Conservation (phyloP, 2,888 invertebrate genomes). For the Agapostemon virescens region DNA sequence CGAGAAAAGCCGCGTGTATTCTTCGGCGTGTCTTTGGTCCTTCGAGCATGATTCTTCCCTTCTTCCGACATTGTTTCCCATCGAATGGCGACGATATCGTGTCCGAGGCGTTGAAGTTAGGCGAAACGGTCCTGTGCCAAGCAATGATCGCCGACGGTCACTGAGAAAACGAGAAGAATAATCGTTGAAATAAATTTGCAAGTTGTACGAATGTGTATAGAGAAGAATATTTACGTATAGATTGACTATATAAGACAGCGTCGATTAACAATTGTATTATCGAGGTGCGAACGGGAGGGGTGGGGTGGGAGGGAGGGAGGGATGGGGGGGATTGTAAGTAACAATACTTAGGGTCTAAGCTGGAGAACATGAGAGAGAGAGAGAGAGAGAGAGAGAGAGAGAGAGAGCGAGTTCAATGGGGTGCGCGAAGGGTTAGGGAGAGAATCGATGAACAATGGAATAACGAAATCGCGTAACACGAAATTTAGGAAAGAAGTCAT, state of each 20-base stretch:
- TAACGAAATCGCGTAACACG: slow-evolving; percentile 30
- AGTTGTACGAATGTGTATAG: slow-evolving; percentile 59
- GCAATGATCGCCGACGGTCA: neutral
- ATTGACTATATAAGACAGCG: slow-evolving; percentile 42
- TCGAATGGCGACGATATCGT: neutral
- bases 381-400: slow-evolving; percentile 34
- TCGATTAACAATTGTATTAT: slow-evolving; percentile 52
- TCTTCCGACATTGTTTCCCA: neutral
- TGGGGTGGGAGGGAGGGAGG: neutral
- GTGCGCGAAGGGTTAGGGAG: neutral
- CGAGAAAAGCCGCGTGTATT: no score
- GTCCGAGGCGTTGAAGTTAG: slow-evolving; percentile 31
- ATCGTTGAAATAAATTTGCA: slow-evolving; percentile 16
- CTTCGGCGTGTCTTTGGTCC: no score
- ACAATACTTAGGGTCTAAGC: slow-evolving; percentile 31
- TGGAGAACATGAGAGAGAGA: slow-evolving; percentile 39
- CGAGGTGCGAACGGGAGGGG: slow-evolving; percentile 28
- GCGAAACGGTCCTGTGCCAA: slow-evolving; percentile 12
- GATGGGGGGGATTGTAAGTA: slow-evolving; percentile 2
- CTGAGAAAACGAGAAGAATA: slow-evolving; percentile 41
- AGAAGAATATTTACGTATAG: slow-evolving; percentile 56
- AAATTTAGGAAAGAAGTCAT: slow-evolving; percentile 63
- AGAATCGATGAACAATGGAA: neutral
- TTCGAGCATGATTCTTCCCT: no score
- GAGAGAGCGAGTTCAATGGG: slow-evolving; percentile 22